Evolutionary conservation across 2,888 invertebrate genomes (phyloP).

Genomic region (Caenorhabditis sp.): DNA sequence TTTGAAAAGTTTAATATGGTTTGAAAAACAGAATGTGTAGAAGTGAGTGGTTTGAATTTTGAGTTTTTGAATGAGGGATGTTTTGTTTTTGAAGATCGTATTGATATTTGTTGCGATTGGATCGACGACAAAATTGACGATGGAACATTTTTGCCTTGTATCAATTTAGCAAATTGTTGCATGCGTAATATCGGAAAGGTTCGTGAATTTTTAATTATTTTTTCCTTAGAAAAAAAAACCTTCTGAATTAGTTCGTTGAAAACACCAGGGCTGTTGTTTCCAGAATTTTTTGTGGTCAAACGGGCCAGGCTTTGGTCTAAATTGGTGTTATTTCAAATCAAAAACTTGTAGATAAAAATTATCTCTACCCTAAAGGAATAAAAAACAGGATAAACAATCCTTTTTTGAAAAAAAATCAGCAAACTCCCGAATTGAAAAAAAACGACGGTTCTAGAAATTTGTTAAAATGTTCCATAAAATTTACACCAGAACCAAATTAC

Average conservation of each 20-base stretch:
- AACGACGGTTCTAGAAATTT: too few relatives aligned
- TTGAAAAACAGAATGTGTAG: conserved; percentile 26
- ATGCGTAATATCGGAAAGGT: conserved; percentile 35
- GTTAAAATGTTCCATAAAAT: too few relatives aligned
- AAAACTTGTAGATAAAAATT: too few relatives aligned
- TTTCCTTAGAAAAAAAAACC: background rate
- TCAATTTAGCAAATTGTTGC: conserved; percentile 12
- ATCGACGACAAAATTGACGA: conserved; percentile 33
- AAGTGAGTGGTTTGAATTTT: conserved; percentile 13
- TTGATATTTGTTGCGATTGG: conserved; percentile 16
- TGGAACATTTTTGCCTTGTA: conserved; percentile 21
- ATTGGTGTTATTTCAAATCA: too few relatives aligned
- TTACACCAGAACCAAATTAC: too few relatives aligned
- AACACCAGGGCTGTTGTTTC: too few relatives aligned
- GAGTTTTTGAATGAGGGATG: background rate
- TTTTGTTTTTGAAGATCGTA: background rate
- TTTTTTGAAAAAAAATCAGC: too few relatives aligned
- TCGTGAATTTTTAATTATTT: conserved; percentile 8
- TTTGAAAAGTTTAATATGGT: background rate
- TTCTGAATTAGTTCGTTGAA: background rate
- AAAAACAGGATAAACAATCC: too few relatives aligned
- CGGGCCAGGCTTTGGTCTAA: too few relatives aligned
- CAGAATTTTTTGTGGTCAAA: too few relatives aligned
- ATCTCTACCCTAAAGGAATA: too few relatives aligned
- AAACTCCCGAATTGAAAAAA: too few relatives aligned